A percentile compares a stretch with the other conserved stretches of the same genome.
These are phyloP conservation scores for Drosophila multiciliata DNA, from an alignment of 2,888 invertebrate species.

Conservation along the genomic window DNA sequence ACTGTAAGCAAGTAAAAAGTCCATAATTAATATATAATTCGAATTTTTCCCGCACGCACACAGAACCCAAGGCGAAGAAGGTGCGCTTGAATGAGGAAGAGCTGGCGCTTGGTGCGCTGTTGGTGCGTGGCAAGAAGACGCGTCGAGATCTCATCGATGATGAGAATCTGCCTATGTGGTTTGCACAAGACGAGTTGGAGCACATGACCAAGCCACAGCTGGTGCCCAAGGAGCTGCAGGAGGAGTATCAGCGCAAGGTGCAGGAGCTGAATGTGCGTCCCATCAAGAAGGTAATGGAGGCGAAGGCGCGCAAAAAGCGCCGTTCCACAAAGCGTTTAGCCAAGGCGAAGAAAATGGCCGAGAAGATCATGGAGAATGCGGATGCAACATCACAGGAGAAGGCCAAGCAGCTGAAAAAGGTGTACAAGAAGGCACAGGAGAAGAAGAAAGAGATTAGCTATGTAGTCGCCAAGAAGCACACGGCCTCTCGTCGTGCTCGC, in stretches of 20 bases:
- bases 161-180: conserved; percentile 97
- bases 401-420: conserved; percentile 93
- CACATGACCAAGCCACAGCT: conserved; percentile 94
- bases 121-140: conserved; percentile 95
- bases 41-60: not conserved
- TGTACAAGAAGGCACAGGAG: conserved; percentile 95
- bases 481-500: conserved; percentile 90
- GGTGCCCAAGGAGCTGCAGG: conserved; percentile 93
- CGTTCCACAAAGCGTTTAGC: conserved; percentile 94
- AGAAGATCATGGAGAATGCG: conserved; percentile 94
- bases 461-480: conserved; percentile 96
- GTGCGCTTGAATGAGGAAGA: conserved; percentile 93
- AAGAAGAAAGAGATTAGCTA: conserved; percentile 96
- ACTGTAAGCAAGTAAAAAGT: too few relatives aligned
- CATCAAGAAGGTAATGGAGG: conserved; percentile 99
- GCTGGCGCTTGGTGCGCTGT: conserved; percentile 95
- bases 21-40: not conserved
- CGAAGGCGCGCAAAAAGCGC: conserved; percentile 98
- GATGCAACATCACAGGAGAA: conserved; percentile 98
- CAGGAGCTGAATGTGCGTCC: conserved; percentile 96
- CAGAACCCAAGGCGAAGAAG: conserved; percentile 85
- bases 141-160: conserved; percentile 97
- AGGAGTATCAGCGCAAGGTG: conserved; percentile 93
- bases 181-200: conserved; percentile 95
- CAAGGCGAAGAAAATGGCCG: conserved; percentile 97